Evolutionary conservation across 2,888 invertebrate genomes (phyloP).

Genomic region (Pecten maximus): DNA sequence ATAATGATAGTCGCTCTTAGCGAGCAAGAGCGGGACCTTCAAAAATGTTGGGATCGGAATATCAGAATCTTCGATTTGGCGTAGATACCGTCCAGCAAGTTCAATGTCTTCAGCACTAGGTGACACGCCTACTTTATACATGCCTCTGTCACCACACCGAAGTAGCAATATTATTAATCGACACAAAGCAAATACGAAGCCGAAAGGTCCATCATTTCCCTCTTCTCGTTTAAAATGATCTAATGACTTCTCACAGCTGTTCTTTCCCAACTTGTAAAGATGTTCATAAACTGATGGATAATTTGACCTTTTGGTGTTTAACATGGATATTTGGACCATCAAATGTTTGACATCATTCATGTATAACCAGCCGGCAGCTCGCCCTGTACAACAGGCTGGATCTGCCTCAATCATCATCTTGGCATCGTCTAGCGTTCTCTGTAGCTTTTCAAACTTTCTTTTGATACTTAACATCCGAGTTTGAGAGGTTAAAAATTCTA

Average conservation of each 20-base stretch:
- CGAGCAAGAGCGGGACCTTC: not conserved
- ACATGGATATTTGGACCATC: slow-evolving; percentile 37
- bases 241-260: slow-evolving; percentile 40
- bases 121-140: not conserved
- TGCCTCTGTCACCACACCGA: slow-evolving; percentile 38
- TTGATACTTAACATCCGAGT: slow-evolving; percentile 42
- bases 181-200: slow-evolving; percentile 48
- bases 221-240: slow-evolving; percentile 41
- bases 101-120: not conserved
- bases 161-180: slow-evolving; percentile 41
- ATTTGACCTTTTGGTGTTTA: slow-evolving; percentile 35
- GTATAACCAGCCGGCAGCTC: slow-evolving; percentile 49
- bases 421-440: slow-evolving; percentile 42
- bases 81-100: not conserved
- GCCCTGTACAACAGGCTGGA: slow-evolving; percentile 38
- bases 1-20: not conserved
- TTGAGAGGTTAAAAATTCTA: slow-evolving; percentile 43
- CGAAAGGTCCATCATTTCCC: slow-evolving; percentile 48
- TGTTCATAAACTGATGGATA: not conserved
- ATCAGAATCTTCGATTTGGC: not conserved
- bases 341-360: slow-evolving; percentile 47
- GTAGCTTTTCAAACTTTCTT: slow-evolving; percentile 44
- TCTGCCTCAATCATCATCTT: slow-evolving; percentile 48
- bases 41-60: not conserved
- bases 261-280: slow-evolving; percentile 27